Percentiles rank a stretch among this genome's conserved stretches.
Evolutionary conservation across 2,888 invertebrate species (phyloP).

Genomic region (Drosophila lutescens): DNA sequence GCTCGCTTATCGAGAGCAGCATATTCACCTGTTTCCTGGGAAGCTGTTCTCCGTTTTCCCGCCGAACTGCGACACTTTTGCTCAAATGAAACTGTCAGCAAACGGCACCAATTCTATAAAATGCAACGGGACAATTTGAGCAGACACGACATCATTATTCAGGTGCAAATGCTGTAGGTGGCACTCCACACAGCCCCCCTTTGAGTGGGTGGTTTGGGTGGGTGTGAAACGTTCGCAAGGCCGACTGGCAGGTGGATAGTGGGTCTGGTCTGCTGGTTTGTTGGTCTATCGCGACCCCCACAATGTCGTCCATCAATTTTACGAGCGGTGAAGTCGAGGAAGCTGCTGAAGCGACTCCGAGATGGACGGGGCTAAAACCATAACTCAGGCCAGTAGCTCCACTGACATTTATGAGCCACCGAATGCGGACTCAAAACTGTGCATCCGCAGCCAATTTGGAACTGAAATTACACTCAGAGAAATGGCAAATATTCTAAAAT

Average conservation of each 20-base stretch:
- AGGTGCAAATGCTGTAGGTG: constrained; percentile 58
- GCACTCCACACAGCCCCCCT: background rate
- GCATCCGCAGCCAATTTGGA: constrained; percentile 40
- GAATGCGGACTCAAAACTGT: constrained; percentile 32
- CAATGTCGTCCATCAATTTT: constrained; percentile 45
- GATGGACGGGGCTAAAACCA: constrained; percentile 33
- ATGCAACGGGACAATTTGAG: constrained; percentile 41
- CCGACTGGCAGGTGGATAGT: constrained; percentile 18
- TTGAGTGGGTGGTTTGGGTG: background rate
- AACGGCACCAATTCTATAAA: constrained; percentile 22
- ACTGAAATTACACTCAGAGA: constrained; percentile 6
- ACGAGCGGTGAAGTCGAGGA: constrained; percentile 31
- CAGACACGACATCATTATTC: constrained; percentile 45
- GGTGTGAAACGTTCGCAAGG: constrained; percentile 28
- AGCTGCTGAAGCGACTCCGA: constrained; percentile 11
- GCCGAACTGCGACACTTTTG: constrained; percentile 20
- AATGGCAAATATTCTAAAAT: background rate
- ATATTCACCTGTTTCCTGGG: constrained; percentile 42
- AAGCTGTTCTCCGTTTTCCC: background rate
- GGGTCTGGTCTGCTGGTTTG: background rate
- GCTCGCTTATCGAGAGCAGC: constrained; percentile 37
- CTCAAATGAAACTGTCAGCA: constrained; percentile 62
- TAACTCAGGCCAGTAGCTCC: constrained; percentile 40
- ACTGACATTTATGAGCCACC: constrained; percentile 63
- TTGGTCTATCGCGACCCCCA: constrained; percentile 23